Conservation (phyloP, 1,140 invertebrate genomes). For the Scaptomyza montana region DNA sequence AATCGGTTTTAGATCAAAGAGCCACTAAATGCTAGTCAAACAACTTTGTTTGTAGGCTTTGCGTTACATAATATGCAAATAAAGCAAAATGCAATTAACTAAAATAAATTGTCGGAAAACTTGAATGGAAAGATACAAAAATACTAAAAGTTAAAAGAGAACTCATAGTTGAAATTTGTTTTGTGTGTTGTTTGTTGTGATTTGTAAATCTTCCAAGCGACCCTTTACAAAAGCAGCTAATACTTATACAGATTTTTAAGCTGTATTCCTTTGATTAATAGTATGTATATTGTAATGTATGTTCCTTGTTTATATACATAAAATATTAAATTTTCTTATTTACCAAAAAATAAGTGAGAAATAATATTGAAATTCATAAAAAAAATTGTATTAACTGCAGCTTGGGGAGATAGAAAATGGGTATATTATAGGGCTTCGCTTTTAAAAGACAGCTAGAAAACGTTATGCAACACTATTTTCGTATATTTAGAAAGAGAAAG, state of each 20-base stretch:
- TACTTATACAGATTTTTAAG: conserved; percentile 9
- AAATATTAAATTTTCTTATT: conserved; percentile 16
- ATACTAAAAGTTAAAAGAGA: conserved; percentile 24
- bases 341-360: conserved; percentile 32
- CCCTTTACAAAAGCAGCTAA: conserved; percentile 14
- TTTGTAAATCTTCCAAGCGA: conserved; percentile 37
- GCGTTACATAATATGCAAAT: conserved; percentile 69
- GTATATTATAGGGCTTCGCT: conserved; percentile 44
- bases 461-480: conserved; percentile 53
- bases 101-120: conserved; percentile 30
- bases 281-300: conserved; percentile 28
- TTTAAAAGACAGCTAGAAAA: conserved; percentile 22
- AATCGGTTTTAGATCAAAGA: conserved; percentile 69
- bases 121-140: conserved; percentile 24
- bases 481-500: conserved; percentile 18
- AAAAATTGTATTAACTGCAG: conserved; percentile 24
- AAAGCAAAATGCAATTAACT: conserved; percentile 71
- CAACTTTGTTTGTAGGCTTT: conserved; percentile 68
- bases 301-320: conserved; percentile 39
- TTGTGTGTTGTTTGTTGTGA: conserved; percentile 25
- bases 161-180: conserved; percentile 18
- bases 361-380: conserved; percentile 22
- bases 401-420: conserved; percentile 11
- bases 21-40: conserved; percentile 78
- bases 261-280: conserved; percentile 5